These are phyloP conservation scores for Mus spicilegus DNA, from an alignment of 2,113 vertebrate species.

Conservation along the genomic window DNA sequence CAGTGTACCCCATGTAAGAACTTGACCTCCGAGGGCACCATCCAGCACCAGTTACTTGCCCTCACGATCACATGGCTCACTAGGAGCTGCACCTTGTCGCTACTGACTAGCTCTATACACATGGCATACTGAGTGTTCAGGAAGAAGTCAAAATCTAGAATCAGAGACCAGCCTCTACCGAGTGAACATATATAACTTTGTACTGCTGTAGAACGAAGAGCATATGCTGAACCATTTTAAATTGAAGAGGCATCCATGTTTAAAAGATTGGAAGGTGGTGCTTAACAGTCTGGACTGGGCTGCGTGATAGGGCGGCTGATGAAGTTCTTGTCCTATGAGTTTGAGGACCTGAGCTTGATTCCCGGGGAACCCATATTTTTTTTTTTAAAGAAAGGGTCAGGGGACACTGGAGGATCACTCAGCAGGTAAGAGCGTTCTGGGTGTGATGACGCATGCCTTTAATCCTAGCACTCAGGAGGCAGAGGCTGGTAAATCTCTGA, in stretches of 20 bases:
- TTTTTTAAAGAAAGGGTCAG: background rate
- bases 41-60: background rate
- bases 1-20: background rate
- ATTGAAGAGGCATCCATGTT: background rate
- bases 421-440: background rate
- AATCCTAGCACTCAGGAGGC: background rate
- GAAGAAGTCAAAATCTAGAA: background rate
- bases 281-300: background rate
- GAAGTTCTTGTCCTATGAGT: background rate
- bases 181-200: background rate
- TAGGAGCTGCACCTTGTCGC: background rate
- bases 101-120: background rate
- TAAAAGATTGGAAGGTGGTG: background rate
- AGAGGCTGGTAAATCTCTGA: background rate
- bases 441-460: accelerated
- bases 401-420: background rate
- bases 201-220: background rate
- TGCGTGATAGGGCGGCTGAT: background rate
- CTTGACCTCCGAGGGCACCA: background rate
- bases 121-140: background rate
- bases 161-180: background rate
- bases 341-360: background rate
- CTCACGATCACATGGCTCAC: background rate
- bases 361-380: background rate
- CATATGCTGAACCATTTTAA: background rate